phyloP scores from a whole-genome alignment of 2,113 vertebrate genomes.

The Columba janthina region DNA sequence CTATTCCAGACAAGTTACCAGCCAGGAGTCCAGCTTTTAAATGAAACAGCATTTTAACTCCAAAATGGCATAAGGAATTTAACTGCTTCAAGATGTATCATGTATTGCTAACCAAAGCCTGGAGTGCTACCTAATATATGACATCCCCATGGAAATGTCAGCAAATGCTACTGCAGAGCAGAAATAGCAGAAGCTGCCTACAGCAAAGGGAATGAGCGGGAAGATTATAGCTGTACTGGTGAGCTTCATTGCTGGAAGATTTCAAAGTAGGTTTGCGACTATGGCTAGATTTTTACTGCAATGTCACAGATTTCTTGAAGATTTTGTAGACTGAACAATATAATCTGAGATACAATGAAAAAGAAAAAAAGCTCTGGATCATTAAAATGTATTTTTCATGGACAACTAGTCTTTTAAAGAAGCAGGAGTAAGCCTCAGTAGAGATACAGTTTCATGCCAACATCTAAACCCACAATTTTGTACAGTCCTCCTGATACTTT shows the following conservation, averaged over 20 bases:
- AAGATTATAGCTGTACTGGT: not conserved
- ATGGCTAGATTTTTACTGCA: not conserved
- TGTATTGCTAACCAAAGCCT: conserved; percentile 28
- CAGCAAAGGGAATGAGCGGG: not conserved
- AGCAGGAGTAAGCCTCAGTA: not conserved
- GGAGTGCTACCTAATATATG: conserved; percentile 66
- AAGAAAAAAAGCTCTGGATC: not conserved
- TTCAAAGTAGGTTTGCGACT: conserved; percentile 14
- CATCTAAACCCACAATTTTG: not conserved
- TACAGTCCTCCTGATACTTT: not conserved
- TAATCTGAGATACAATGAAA: not conserved
- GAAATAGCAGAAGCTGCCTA: conserved; percentile 51
- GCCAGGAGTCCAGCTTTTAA: conserved; percentile 13
- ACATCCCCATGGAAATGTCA: conserved; percentile 65
- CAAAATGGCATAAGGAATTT: not conserved
- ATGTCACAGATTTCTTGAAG: not conserved
- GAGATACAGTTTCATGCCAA: not conserved
- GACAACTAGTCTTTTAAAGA: not conserved
- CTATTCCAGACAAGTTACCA: conserved; percentile 36
- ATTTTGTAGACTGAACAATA: not conserved
- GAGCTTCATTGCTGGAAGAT: conserved; percentile 24
- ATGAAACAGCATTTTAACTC: conserved; percentile 16
- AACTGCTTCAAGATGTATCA: conserved; percentile 31
- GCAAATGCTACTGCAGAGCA: conserved; percentile 69
- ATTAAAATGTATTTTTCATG: not conserved